Percentiles rank a stretch among this genome's conserved stretches.
phyloP scores from a whole-genome alignment of 2,797 vertebrate genomes.

The Premnoplex brunnescens region DNA sequence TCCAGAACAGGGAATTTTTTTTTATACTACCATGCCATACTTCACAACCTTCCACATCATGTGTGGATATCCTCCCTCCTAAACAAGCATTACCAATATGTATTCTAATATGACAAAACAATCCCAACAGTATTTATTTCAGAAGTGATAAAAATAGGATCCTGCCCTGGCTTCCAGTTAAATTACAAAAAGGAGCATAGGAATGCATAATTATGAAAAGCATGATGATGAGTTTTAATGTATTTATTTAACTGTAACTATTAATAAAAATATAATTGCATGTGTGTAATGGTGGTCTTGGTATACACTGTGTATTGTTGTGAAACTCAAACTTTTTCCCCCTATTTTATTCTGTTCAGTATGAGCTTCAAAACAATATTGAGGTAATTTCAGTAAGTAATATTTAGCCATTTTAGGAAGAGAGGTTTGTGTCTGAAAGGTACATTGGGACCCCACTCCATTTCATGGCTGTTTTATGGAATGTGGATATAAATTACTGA shows the following conservation, averaged over 20 bases:
- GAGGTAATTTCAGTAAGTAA: background rate
- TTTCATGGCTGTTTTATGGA: background rate
- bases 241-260: background rate
- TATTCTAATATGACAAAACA: background rate
- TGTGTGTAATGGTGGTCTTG: accelerated
- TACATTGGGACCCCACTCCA: background rate
- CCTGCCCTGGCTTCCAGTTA: background rate
- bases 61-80: background rate
- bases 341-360: background rate
- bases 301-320: background rate
- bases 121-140: background rate
- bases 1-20: background rate
- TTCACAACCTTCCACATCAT: background rate
- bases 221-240: background rate
- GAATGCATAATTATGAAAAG: background rate
- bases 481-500: background rate
- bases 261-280: background rate
- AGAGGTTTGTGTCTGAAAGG: background rate
- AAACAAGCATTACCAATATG: background rate
- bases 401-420: background rate
- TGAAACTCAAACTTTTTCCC: background rate
- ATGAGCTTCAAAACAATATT: background rate
- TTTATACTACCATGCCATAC: background rate
- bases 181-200: background rate
- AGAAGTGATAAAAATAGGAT: background rate